phyloP scores from a whole-genome alignment of 2,888 invertebrate genomes.

The Coleophora flavipennella region DNA sequence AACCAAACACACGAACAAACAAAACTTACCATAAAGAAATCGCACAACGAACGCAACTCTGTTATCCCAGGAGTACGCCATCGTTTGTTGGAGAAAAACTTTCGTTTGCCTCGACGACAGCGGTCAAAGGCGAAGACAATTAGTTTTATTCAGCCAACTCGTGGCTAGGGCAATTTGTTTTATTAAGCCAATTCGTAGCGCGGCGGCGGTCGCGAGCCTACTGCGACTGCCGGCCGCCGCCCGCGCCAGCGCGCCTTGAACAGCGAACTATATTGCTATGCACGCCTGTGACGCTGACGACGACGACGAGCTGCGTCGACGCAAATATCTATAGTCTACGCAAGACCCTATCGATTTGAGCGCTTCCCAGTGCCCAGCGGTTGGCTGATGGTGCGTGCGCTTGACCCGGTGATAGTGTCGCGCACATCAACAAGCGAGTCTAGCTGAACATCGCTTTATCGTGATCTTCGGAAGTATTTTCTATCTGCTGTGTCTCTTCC shows the following conservation, averaged over 20 bases:
- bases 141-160: no score
- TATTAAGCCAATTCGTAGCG: conserved; percentile 18
- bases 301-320: neutral
- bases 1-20: no score
- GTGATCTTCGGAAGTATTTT: no score
- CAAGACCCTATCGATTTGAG: conserved; percentile 9
- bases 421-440: neutral
- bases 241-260: conserved; percentile 25
- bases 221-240: conserved; percentile 40
- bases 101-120: no score
- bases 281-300: conserved; percentile 1
- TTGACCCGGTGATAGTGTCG: conserved; percentile 3
- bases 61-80: conserved; percentile 90
- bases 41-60: conserved; percentile 86
- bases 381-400: conserved; percentile 9
- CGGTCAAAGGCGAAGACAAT: no score
- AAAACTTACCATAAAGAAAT: conserved; percentile 83
- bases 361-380: conserved; percentile 4
- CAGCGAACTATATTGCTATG: conserved; percentile 17
- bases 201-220: conserved; percentile 32
- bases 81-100: conserved; percentile 33
- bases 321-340: conserved; percentile 9
- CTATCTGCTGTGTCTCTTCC: no score
- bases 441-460: neutral
- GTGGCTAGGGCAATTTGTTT: neutral